Evolutionary conservation across 2,888 invertebrate species (phyloP), one percentile per base, ranked within the genome.

Genomic region (Hyposoter didymator): DNA sequence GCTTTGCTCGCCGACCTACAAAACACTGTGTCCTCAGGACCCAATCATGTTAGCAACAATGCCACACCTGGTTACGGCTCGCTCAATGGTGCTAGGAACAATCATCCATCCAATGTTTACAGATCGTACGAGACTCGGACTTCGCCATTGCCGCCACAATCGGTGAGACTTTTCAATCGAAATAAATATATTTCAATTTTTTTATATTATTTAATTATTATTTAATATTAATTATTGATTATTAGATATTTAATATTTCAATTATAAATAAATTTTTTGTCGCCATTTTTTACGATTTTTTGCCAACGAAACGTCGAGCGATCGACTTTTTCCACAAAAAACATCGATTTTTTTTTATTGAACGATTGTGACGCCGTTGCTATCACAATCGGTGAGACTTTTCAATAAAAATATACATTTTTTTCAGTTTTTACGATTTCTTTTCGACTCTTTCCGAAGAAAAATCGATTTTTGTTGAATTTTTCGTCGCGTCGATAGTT

Each of bases 1-100:
- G 99, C 99, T 86, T 95, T 99, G 89, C 95, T 99, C 92, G 99
- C 99, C 84, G 99, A 99, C 94, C 96, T 99, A 84, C 99, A 99
- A 94, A 98, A 98, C 92, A 99, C 99, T 12, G 97, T 98, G 89
- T 97, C 98, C 55, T 94, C 95, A 87, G 94, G 94, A 79, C 91
- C 93, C 59, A 85, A 94, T 92, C 88, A 95, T 94, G 94, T 94
- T 28, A 92, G 93, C 73, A 94, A 92, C 81, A 92, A 92, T 74
- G 95, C 96, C 6, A 94, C 94, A 10, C 95, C 96, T 1, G 97
- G 97, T 43, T 97, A 97, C 91, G 97, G 97, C n/a, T 97, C 97
- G 69, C 95, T 97, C 86, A 97, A 97, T 92, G 96, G 96, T 89
- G 95, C 95, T 72, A 95, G 95, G 92, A 89, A 89, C 47, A 86